Percentiles rank a stretch among this genome's conserved stretches.
Evolutionary conservation across 2,888 invertebrate genomes (phyloP).

Genomic region (Melanostoma mellinum): DNA sequence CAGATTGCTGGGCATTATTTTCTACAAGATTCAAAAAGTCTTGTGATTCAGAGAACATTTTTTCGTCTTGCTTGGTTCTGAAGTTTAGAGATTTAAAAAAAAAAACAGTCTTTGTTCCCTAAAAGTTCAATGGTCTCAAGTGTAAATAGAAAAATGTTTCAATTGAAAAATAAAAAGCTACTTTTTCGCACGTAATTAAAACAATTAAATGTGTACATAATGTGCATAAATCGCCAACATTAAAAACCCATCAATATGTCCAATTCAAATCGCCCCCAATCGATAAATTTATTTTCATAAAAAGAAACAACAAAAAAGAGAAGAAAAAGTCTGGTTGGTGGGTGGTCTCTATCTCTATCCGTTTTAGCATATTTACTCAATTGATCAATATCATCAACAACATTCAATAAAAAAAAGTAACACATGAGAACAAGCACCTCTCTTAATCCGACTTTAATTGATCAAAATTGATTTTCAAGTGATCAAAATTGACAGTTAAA

Average conservation of each 20-base stretch:
- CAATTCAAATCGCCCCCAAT: constrained; percentile 49
- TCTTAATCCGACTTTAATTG: constrained; percentile 62
- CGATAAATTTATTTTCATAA: constrained; percentile 25
- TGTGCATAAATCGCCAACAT: constrained; percentile 28
- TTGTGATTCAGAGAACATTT: too few species aligned
- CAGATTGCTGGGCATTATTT: too few species aligned
- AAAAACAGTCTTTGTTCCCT: too few species aligned
- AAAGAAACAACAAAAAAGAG: neutral
- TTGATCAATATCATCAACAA: constrained; percentile 47
- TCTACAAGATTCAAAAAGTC: too few species aligned
- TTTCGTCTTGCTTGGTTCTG: too few species aligned
- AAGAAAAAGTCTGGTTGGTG: neutral
- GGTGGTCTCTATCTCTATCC: constrained; percentile 31
- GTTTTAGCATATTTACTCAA: constrained; percentile 56
- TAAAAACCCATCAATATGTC: constrained; percentile 47
- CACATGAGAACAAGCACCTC: constrained; percentile 19
- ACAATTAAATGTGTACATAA: neutral
- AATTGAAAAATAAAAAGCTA: constrained; percentile 1
- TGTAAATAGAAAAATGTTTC: too few species aligned
- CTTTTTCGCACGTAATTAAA: neutral
- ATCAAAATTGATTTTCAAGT: constrained; percentile 63
- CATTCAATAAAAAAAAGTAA: constrained; percentile 35
- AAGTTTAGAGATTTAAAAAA: too few species aligned
- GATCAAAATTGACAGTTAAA: constrained; percentile 53
- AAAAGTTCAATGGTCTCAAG: too few species aligned